Evolutionary conservation across 1,140 invertebrate genomes (phyloP).

Genomic region (Caenorhabditis remanei): DNA sequence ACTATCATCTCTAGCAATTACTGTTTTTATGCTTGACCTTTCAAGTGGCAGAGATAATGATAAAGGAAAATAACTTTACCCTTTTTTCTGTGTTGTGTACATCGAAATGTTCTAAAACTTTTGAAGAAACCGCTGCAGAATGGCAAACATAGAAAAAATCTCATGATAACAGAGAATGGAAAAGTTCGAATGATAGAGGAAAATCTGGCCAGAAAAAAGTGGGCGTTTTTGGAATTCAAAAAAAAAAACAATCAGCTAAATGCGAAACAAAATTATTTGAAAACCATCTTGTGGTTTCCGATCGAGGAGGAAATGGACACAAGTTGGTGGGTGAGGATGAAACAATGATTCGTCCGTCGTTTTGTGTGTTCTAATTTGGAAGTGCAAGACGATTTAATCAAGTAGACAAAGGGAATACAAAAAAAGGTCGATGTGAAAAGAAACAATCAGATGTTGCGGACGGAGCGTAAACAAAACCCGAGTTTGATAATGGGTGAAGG

Average conservation of each 20-base stretch:
- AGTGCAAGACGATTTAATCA: conserved; percentile 48
- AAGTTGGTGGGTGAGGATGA: conserved; percentile 2
- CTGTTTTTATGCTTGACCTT: too few relatives aligned
- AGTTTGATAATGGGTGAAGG: not conserved
- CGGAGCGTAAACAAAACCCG: conserved; percentile 32
- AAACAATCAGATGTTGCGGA: conserved; percentile 17
- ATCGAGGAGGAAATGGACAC: conserved; percentile 43
- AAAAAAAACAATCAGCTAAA: conserved; percentile 11
- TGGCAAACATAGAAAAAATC: not conserved
- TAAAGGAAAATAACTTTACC: too few relatives aligned
- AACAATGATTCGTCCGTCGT: conserved; percentile 1
- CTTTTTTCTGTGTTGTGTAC: too few relatives aligned
- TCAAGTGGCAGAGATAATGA: too few relatives aligned
- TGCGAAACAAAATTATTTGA: not conserved
- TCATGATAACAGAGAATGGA: conserved; percentile 5
- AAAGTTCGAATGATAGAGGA: too few relatives aligned
- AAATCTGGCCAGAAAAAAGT: not conserved
- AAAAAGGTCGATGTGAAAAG: conserved; percentile 22
- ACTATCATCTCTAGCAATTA: not conserved
- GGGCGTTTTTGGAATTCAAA: not conserved
- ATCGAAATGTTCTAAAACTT: not conserved
- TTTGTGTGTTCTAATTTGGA: conserved; percentile 49
- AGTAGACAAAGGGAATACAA: conserved; percentile 24
- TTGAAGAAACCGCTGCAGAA: not conserved
- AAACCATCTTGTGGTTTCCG: conserved; percentile 3